A percentile compares a stretch with the other conserved stretches of the same genome.
Conservation (phyloP, 2,797 vertebrate genomes). For the Rhabdophis nuchalis region DNA sequence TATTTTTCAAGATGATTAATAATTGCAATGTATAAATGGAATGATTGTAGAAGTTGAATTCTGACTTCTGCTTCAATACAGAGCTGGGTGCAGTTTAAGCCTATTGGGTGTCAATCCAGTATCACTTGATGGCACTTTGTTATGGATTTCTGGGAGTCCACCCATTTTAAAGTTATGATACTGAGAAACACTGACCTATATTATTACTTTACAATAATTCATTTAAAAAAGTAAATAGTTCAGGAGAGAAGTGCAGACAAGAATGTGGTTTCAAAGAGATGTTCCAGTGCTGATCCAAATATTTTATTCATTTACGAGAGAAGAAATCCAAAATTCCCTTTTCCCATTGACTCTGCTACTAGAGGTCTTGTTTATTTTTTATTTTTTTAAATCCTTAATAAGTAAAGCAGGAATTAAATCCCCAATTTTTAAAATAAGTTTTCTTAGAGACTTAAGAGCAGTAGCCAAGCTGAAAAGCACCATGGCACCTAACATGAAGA, state of each 20-base stretch:
- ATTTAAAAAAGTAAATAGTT: slow-evolving; percentile 69
- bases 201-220: slow-evolving; percentile 74
- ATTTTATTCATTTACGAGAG: slow-evolving; percentile 67
- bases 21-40: slow-evolving; percentile 63
- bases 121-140: neutral
- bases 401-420: slow-evolving; percentile 71
- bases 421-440: slow-evolving; percentile 53
- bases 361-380: slow-evolving; percentile 49
- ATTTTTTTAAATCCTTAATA: slow-evolving; percentile 45
- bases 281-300: slow-evolving; percentile 55
- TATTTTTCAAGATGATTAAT: slow-evolving; percentile 55
- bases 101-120: neutral
- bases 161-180: neutral
- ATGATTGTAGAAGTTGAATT: slow-evolving; percentile 30
- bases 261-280: slow-evolving; percentile 61
- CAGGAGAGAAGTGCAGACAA: slow-evolving; percentile 55
- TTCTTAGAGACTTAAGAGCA: slow-evolving; percentile 62
- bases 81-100: neutral
- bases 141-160: neutral
- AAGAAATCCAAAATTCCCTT: slow-evolving; percentile 61
- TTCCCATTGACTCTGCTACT: slow-evolving; percentile 65
- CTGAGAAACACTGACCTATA: slow-evolving; percentile 43
- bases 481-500: slow-evolving; percentile 51
- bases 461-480: slow-evolving; percentile 56
- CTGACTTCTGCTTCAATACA: slow-evolving; percentile 58